Base-by-base conservation (phyloP, 2,888 invertebrate species). In the Lasioglossum vierecki region DNA sequence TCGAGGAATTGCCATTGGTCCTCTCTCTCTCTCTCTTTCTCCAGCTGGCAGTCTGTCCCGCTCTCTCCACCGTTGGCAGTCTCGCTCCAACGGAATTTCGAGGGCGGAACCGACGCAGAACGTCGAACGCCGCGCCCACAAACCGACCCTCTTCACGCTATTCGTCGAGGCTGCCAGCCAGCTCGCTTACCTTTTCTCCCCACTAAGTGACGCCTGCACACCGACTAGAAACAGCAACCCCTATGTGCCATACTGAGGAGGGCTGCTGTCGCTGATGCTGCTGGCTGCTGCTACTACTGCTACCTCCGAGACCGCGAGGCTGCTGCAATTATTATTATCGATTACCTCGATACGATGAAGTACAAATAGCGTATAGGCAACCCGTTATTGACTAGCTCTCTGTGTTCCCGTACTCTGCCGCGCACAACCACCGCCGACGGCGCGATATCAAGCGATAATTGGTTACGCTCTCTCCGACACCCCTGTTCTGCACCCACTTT, bases 261-360 rank as follows among this genome's bases (percentile, higher is more conserved):
- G 80, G 85, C 60, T 81, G 86, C 68, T 41, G 68, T 22, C 39
- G 68, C 9, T 22, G 85, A 53, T 79, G 88, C 74, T 70, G 66
- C 66, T 66, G 6, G 76, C 46, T 63, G 70, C 70, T 49, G 73
- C 57, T 35, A 74, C 75, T 68, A 57, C 79, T 60, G 86, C 84
- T 85, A 73, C 85, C 90, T 88, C 85, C 80, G 87, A 88, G 85
- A 85, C 85, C 88, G 77, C 84, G 87, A 81, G 84, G 83, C 84
- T 84, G 84, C 84, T 88, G 91, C 89, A 91, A 92, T 92, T 92
- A 92, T 92, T 92, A 91, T 92, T 92, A 92, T 92, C 91, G 92
- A 92, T 92, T 92, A 90, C 90, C 87, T 85, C 90, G 87, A 91
- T 91, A 88, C 85, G 88, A 92, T 90, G 86, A 90, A 89, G 90